phyloP scores from a whole-genome alignment of 2,113 vertebrate genomes.

The Burhinus bistriatus region DNA sequence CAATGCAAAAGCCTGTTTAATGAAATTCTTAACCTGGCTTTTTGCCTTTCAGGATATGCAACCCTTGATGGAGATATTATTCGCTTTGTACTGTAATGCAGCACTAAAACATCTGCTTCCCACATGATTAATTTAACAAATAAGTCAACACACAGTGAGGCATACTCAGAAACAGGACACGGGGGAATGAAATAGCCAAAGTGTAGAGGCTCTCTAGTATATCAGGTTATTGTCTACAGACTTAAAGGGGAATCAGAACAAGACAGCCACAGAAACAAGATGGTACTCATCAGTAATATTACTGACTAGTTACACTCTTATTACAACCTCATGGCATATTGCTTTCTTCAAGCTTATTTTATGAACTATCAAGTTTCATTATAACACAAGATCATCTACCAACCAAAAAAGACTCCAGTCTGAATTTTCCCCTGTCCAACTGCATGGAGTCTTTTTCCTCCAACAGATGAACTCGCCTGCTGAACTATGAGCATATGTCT shows the following conservation, averaged over 20 bases:
- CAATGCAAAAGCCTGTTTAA: background rate
- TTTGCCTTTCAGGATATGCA: background rate
- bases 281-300: background rate
- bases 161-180: slow-evolving; percentile 25
- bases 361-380: background rate
- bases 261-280: background rate
- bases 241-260: background rate
- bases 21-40: background rate
- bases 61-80: background rate
- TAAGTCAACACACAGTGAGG: background rate
- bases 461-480: background rate
- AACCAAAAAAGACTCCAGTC: background rate
- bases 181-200: background rate
- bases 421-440: background rate
- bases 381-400: background rate
- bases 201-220: background rate
- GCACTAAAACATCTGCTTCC: slow-evolving; percentile 45
- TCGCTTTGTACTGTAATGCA: background rate
- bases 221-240: background rate
- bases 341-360: background rate
- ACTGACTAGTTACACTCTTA: background rate
- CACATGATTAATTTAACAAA: slow-evolving; percentile 54
- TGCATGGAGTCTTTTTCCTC: background rate
- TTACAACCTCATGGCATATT: background rate
- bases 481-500: background rate